phyloP scores from a whole-genome alignment of 2,113 vertebrate genomes.

The Thamnaconus septentrionalis region DNA sequence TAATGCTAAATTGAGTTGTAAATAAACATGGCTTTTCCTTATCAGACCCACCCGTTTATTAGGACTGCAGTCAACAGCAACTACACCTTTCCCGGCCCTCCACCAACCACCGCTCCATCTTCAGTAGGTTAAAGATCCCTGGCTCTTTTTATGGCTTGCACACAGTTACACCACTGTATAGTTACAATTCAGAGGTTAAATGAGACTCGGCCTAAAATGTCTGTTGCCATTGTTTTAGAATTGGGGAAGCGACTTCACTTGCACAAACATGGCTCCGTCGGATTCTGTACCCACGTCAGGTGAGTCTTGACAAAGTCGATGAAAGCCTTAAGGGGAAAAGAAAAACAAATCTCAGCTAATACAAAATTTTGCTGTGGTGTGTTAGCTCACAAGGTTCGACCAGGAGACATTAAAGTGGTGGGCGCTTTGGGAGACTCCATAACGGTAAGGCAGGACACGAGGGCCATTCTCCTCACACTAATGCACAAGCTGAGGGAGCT shows the following conservation, averaged over 20 bases:
- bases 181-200: too few relatives aligned
- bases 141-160: neutral
- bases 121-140: slow-evolving; percentile 70
- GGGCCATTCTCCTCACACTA: too few relatives aligned
- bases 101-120: slow-evolving; percentile 61
- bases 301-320: slow-evolving; percentile 54
- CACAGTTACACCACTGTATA: too few relatives aligned
- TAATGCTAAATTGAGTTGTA: too few relatives aligned
- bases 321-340: neutral
- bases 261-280: slow-evolving; percentile 70
- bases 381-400: slow-evolving; percentile 83
- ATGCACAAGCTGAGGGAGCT: too few relatives aligned
- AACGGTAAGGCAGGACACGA: slow-evolving; percentile 77
- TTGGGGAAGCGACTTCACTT: slow-evolving; percentile 89
- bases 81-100: slow-evolving; percentile 69
- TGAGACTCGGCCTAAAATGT: neutral
- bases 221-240: slow-evolving; percentile 74
- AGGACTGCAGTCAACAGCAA: slow-evolving; percentile 83
- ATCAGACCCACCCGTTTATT: slow-evolving; percentile 80
- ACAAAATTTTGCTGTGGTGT: slow-evolving; percentile 2
- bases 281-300: slow-evolving; percentile 82
- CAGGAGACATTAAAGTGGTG: slow-evolving; percentile 85
- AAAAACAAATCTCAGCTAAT: neutral
- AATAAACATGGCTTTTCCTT: slow-evolving; percentile 21
- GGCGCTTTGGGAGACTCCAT: slow-evolving; percentile 89